Percentiles rank a stretch among this genome's conserved stretches.
phyloP scores from a whole-genome alignment of 2,888 invertebrate species.

The Campoletis raptor region DNA sequence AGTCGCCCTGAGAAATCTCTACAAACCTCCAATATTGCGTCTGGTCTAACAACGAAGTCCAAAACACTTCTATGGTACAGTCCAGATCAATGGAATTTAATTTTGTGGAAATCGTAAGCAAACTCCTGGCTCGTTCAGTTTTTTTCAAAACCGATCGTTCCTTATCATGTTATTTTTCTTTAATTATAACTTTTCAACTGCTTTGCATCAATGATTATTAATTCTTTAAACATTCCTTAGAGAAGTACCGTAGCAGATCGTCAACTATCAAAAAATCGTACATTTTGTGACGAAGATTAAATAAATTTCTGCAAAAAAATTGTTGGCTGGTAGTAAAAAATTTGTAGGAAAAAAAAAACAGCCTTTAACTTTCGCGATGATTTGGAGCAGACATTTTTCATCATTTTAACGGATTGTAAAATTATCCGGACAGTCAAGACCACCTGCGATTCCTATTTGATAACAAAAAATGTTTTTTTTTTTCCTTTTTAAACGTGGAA shows the following conservation, averaged over 20 bases:
- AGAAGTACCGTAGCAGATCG: background rate
- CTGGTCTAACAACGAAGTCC: constrained; percentile 43
- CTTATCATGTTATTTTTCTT: background rate
- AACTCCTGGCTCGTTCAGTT: background rate
- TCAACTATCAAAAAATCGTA: background rate
- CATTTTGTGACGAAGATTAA: background rate
- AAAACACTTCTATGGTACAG: constrained; percentile 29
- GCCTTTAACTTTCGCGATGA: background rate
- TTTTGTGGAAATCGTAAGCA: background rate
- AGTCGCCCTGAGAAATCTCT: constrained; percentile 32
- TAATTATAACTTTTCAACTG: too few relatives aligned
- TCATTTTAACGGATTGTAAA: background rate
- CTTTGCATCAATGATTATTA: too few relatives aligned
- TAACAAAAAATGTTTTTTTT: background rate
- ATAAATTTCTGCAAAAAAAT: background rate
- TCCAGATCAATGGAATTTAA: constrained; percentile 21
- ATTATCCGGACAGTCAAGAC: too few relatives aligned
- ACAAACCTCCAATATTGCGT: constrained; percentile 56
- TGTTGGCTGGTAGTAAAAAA: background rate
- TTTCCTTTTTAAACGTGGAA: background rate
- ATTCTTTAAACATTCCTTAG: too few relatives aligned
- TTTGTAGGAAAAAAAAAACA: background rate
- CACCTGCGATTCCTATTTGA: background rate
- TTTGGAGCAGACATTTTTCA: background rate
- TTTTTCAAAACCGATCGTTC: background rate